A percentile compares a stretch with the other conserved stretches of the same genome.
phyloP scores from a whole-genome alignment of 2,797 vertebrate species.

The Glossophaga mutica region DNA sequence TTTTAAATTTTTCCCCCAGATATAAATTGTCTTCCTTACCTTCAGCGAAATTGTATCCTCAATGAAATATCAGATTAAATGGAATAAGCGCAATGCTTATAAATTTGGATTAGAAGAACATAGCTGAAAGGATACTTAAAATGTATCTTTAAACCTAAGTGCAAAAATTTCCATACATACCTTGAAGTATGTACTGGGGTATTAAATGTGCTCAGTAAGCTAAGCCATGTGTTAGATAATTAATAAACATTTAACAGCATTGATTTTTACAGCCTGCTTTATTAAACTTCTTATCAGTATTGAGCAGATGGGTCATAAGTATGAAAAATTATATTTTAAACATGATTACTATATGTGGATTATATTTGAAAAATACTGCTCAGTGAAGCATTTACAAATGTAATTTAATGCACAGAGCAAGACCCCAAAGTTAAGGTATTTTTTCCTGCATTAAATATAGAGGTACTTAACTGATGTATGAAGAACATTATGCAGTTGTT shows the following conservation, averaged over 20 bases:
- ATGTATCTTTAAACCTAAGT: slow-evolving; percentile 64
- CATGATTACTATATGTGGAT: slow-evolving; percentile 82
- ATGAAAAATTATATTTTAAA: slow-evolving; percentile 92
- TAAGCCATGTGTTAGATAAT: slow-evolving; percentile 88
- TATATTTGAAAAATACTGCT: slow-evolving; percentile 87
- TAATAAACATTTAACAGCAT: slow-evolving; percentile 90
- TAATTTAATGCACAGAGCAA: slow-evolving; percentile 86
- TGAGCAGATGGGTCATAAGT: slow-evolving; percentile 93
- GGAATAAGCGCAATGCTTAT: slow-evolving; percentile 66
- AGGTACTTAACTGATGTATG: slow-evolving; percentile 67
- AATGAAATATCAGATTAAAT: slow-evolving; percentile 75
- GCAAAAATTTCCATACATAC: slow-evolving; percentile 70
- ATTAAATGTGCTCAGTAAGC: slow-evolving; percentile 75
- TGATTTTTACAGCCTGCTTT: slow-evolving; percentile 87
- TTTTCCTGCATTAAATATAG: slow-evolving; percentile 66
- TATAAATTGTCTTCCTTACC: slow-evolving; percentile 71
- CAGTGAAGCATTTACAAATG: slow-evolving; percentile 91
- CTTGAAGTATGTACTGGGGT: slow-evolving; percentile 60
- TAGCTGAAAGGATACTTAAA: slow-evolving; percentile 66
- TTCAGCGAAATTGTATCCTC: slow-evolving; percentile 58
- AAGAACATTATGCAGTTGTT: slow-evolving; percentile 30
- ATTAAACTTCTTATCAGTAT: slow-evolving; percentile 96
- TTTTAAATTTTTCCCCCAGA: slow-evolving; percentile 62
- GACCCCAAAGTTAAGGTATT: slow-evolving; percentile 73
- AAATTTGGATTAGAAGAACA: slow-evolving; percentile 70